Evolutionary conservation across 2,797 vertebrate genomes (phyloP), one percentile per base, ranked within the genome.

Genomic region (Hyperoplus immaculatus): DNA sequence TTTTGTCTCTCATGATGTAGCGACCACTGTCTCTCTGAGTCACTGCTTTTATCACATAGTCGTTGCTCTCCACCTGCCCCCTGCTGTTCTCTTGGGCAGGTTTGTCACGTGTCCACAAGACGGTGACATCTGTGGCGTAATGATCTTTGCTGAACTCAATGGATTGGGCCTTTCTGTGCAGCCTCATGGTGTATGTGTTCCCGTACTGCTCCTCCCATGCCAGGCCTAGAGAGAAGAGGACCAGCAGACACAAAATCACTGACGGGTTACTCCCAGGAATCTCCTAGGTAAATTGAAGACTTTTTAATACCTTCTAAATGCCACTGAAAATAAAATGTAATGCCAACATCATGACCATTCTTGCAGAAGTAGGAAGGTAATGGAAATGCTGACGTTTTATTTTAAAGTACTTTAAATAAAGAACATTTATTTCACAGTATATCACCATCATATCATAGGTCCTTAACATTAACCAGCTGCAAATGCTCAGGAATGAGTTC

Each of bases 51-150:
- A 59, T 18, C 8, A 3, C 8, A 18, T n/a, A 42, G 36, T 16
- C 42, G 38, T 38, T 41, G n/a, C 21, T 16, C 1, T 1, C 0
- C 16, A 59, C 16, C 14, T 3, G 1, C 1, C n/a, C 8, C 16
- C 39, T n/a, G 7, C 38, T 4, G 38, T 41, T 15, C 3, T n/a
- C 7, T 41, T 16, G 10, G 57, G 4, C 15, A 59, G 38, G 8
- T 3, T 2, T 15, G 4, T 18, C 57, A 3, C 16, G 57, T n/a
- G n/a, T 59, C 57, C 57, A 59, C 15, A 59, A 11, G 39, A 3
- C 9, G 4, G 2, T 42, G 8, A 0, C 39, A 16, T 41, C 2
- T 18, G 0, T 5, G 39, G 3, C 4, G 38, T n/a, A 4, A 4
- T 29, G 29, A 29, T 11, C 4, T 1, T 1, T 3, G 6, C 1